These are phyloP conservation scores for Aviceda subcristata DNA, from an alignment of 2,113 vertebrate genomes.

Conservation along the genomic window DNA sequence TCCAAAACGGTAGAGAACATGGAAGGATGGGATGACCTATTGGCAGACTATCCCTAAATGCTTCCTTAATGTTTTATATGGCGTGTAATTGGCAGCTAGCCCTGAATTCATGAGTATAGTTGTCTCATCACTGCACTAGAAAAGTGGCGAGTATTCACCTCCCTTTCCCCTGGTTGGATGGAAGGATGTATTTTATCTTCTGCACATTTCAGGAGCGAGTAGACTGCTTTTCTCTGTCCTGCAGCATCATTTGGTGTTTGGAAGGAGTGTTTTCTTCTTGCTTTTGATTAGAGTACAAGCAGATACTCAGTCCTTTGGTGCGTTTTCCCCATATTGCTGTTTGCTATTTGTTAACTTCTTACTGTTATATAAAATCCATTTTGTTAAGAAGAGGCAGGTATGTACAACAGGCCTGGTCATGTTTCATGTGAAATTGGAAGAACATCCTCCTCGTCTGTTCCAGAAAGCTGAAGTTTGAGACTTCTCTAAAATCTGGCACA, in stretches of 20 bases:
- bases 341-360: background rate
- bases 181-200: background rate
- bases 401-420: background rate
- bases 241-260: background rate
- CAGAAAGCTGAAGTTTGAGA: background rate
- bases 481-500: background rate
- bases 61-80: background rate
- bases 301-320: background rate
- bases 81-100: background rate
- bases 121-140: background rate
- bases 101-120: background rate
- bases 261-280: background rate
- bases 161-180: background rate
- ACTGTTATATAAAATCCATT: background rate
- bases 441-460: background rate
- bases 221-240: background rate
- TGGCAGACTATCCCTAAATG: background rate
- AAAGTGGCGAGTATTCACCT: background rate
- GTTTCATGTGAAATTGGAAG: background rate
- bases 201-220: background rate
- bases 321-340: background rate
- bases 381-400: background rate
- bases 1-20: background rate
- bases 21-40: background rate
- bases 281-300: background rate